Evolutionary conservation across 2,797 vertebrate species (phyloP).

Genomic region (Melanotaenia maccullochi): DNA sequence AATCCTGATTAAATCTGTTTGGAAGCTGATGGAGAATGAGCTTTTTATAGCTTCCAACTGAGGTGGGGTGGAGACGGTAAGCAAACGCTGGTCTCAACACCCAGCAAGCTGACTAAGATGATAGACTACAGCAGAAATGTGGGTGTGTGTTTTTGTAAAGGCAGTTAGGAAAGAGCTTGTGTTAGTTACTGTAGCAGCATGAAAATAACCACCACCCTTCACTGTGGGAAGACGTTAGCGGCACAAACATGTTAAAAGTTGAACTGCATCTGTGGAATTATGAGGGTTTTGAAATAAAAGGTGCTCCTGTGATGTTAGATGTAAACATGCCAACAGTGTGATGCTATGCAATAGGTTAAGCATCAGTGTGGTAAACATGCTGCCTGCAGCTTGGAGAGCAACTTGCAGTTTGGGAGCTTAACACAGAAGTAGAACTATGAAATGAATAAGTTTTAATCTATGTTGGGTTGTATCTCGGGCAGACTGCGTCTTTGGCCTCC

Average conservation of each 20-base stretch:
- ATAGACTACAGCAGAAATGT: neutral
- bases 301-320: neutral
- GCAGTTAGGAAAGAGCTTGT: neutral
- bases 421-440: no score
- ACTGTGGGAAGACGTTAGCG: neutral
- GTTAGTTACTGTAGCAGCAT: neutral
- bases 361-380: neutral
- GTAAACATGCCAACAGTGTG: neutral
- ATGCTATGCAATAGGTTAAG: neutral
- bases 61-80: no score
- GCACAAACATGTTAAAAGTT: neutral
- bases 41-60: no score
- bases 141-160: neutral
- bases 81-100: neutral
- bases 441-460: no score
- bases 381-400: neutral
- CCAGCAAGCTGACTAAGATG: constrained; percentile 1
- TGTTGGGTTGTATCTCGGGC: no score
- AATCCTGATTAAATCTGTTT: neutral
- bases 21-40: no score
- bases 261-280: neutral
- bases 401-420: neutral
- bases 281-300: neutral
- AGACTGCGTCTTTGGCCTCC: no score
- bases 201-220: neutral